phyloP scores from a whole-genome alignment of 2,888 invertebrate genomes.

The Allygus modestus region DNA sequence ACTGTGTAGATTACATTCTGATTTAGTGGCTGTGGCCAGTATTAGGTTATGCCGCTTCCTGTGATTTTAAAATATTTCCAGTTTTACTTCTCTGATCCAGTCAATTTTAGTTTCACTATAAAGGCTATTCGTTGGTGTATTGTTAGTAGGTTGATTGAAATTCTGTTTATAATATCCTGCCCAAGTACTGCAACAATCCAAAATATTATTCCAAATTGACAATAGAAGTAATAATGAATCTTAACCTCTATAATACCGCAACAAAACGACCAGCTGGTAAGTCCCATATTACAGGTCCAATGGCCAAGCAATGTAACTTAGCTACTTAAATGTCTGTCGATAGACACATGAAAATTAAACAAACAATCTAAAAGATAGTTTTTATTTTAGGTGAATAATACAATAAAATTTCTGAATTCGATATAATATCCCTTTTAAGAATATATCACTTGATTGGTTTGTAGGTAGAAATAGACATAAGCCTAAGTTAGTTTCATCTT shows the following conservation, averaged over 20 bases:
- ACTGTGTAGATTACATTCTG: background rate
- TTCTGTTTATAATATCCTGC: background rate
- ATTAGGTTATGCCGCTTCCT: slow-evolving; percentile 7
- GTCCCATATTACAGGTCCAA: background rate
- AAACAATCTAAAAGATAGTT: too few species aligned
- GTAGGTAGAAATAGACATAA: too few species aligned
- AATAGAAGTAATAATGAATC: slow-evolving; percentile 6
- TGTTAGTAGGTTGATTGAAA: background rate
- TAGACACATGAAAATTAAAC: too few species aligned
- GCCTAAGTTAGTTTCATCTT: too few species aligned
- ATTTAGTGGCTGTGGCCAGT: slow-evolving; percentile 5
- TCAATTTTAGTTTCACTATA: background rate
- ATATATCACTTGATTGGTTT: too few species aligned
- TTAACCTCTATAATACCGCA: background rate
- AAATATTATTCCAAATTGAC: background rate
- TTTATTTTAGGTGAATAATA: too few species aligned
- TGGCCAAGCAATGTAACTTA: too few species aligned
- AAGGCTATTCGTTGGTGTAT: too few species aligned
- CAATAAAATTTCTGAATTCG: too few species aligned
- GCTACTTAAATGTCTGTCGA: background rate
- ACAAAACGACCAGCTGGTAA: slow-evolving; percentile 49
- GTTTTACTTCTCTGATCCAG: background rate
- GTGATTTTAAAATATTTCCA: background rate
- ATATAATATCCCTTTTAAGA: too few species aligned
- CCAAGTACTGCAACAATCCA: background rate